phyloP scores from a whole-genome alignment of 1,140 invertebrate genomes.

The Steinernema khuongi region DNA sequence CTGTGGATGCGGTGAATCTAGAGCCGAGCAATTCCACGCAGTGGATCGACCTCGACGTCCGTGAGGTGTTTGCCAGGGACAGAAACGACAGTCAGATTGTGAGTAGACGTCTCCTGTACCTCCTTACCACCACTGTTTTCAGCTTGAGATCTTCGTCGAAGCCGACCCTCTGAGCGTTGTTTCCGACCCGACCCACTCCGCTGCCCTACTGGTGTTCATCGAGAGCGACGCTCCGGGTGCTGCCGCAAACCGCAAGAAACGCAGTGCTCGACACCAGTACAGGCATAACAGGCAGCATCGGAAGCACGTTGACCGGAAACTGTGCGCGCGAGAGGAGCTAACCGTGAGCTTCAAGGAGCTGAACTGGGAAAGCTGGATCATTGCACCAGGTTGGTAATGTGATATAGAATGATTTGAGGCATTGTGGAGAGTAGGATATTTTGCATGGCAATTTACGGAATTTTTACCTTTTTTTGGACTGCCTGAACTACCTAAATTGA shows the following conservation, averaged over 20 bases:
- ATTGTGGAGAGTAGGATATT: constrained; percentile 16
- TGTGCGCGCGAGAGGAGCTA: constrained; percentile 75
- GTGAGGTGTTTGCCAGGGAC: background rate
- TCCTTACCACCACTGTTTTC: background rate
- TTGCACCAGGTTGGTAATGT: constrained; percentile 71
- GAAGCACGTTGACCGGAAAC: constrained; percentile 1
- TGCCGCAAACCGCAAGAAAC: background rate
- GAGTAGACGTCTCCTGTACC: background rate
- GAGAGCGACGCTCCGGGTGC: background rate
- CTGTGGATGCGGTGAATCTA: background rate
- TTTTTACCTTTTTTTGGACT: background rate
- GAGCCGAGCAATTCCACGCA: background rate
- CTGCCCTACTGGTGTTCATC: background rate
- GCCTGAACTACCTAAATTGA: background rate
- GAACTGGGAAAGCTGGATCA: constrained; percentile 98
- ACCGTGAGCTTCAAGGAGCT: constrained; percentile 94
- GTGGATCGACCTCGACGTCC: background rate
- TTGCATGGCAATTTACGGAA: background rate
- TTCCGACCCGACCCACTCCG: background rate
- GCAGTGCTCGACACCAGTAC: background rate
- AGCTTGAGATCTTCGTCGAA: background rate
- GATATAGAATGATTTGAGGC: background rate
- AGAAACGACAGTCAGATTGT: background rate
- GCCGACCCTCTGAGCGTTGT: background rate
- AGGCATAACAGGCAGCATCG: background rate